Percentiles rank a stretch among this genome's conserved stretches.
Conservation (phyloP, 2,888 invertebrate species). For the Phaedon cochleariae region DNA sequence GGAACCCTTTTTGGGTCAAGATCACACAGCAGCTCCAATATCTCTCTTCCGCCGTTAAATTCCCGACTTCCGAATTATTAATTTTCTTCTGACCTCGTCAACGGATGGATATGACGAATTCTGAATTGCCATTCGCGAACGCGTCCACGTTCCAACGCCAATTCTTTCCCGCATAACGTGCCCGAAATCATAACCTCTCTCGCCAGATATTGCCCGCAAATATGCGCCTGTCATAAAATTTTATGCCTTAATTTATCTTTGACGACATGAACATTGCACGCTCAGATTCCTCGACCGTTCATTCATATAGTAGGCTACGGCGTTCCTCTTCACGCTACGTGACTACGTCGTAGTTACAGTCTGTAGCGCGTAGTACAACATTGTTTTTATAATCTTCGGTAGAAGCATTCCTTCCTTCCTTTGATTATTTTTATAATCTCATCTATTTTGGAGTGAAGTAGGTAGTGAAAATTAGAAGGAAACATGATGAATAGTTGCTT, state of each 20-base stretch:
- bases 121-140: neutral
- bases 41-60: no score
- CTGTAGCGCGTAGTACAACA: no score
- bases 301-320: neutral
- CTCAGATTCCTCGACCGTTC: neutral
- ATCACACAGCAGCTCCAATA: no score
- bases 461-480: no score
- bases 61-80: no score
- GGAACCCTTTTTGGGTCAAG: no score
- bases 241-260: neutral
- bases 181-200: neutral
- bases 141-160: neutral
- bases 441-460: no score
- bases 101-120: neutral
- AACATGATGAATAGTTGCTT: no score
- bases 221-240: conserved; percentile 1
- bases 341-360: no score
- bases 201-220: neutral
- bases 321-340: neutral
- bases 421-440: no score
- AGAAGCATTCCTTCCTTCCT: no score
- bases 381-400: no score
- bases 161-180: neutral
- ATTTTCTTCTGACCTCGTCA: neutral
- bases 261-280: neutral